Conservation (phyloP, 2,888 invertebrate species). For the Erebia ligea region DNA sequence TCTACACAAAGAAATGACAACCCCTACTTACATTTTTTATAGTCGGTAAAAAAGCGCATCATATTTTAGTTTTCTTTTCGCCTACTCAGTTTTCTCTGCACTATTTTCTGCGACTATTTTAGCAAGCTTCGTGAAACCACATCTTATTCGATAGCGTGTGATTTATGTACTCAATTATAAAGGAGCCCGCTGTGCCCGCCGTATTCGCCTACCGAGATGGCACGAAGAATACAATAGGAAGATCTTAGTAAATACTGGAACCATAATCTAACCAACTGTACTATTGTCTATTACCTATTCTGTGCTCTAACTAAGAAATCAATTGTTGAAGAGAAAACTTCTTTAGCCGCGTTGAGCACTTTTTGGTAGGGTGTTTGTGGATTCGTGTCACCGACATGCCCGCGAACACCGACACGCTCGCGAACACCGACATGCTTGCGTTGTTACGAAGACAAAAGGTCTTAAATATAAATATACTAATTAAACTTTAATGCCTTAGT, state of each 20-base stretch:
- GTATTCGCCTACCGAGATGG: slow-evolving; percentile 36
- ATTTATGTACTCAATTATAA: slow-evolving; percentile 76
- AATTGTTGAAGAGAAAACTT: no score
- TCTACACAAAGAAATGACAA: no score
- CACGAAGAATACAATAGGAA: slow-evolving; percentile 33
- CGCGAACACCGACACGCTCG: no score
- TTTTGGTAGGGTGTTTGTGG: no score
- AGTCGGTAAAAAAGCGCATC: slow-evolving; percentile 2
- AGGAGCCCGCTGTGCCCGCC: slow-evolving; percentile 55
- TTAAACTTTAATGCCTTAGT: no score
- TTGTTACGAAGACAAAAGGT: no score
- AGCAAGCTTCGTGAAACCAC: slow-evolving; percentile 41
- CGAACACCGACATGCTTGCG: no score
- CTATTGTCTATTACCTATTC: no score
- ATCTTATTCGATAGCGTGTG: slow-evolving; percentile 68
- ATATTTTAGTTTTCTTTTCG: slow-evolving; percentile 10
- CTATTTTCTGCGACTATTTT: slow-evolving; percentile 35
- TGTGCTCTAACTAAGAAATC: no score
- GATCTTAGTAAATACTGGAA: slow-evolving; percentile 19
- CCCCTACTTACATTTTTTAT: not conserved
- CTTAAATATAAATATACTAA: no score
- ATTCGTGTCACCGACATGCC: no score
- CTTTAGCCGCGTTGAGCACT: no score
- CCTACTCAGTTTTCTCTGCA: slow-evolving; percentile 30
- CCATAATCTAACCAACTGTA: not conserved